These are phyloP conservation scores for Vultur gryphus DNA, from an alignment of 2,797 vertebrate genomes.

Conservation along the genomic window DNA sequence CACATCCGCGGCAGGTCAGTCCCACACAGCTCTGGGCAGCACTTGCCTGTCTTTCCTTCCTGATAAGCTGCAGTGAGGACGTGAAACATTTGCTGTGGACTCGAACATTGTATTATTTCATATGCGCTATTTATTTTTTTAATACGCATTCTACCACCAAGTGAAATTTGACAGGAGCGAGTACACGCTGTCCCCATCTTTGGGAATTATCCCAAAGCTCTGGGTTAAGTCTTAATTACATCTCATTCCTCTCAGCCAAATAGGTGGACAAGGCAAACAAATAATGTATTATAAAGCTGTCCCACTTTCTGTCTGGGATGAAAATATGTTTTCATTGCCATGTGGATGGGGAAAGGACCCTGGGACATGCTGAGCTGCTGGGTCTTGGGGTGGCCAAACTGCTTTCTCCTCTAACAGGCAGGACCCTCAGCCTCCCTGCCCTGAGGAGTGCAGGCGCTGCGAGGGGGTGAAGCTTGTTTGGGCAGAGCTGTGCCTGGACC, in stretches of 20 bases:
- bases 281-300: not conserved
- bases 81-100: accelerated
- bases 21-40: not conserved
- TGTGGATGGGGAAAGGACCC: not conserved
- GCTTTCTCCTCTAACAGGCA: not conserved
- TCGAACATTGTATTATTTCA: not conserved
- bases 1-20: accelerated
- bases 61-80: not conserved
- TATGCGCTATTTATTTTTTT: not conserved
- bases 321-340: not conserved
- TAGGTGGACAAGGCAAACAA: not conserved
- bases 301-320: not conserved
- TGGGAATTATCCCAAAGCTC: not conserved
- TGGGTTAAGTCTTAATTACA: not conserved
- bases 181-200: not conserved
- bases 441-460: accelerated
- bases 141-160: accelerated
- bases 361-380: not conserved
- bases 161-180: not conserved
- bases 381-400: not conserved
- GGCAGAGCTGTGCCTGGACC: not conserved
- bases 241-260: not conserved
- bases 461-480: not conserved
- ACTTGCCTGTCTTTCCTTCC: not conserved
- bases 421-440: not conserved